A percentile compares a stretch with the other conserved stretches of the same genome.
Evolutionary conservation across 2,113 vertebrate species (phyloP).

Genomic region (Engraulis encrasicolus): DNA sequence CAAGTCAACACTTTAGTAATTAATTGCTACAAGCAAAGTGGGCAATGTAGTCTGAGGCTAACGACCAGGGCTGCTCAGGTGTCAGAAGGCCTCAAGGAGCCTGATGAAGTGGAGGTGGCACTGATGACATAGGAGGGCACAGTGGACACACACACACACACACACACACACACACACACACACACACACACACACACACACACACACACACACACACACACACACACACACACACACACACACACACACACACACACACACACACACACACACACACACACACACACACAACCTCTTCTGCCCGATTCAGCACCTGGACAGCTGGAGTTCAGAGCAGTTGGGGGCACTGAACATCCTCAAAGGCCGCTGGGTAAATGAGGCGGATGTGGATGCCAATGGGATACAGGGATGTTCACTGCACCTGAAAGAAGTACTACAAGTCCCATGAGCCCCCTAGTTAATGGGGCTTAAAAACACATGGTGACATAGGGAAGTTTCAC

Average conservation of each 20-base stretch:
- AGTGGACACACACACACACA: background rate
- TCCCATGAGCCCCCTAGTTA: background rate
- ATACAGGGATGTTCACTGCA: background rate
- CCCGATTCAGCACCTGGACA: background rate
- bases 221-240: no score
- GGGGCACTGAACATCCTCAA: background rate
- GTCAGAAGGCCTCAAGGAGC: background rate
- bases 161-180: no score
- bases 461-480: no score
- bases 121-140: background rate
- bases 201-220: no score
- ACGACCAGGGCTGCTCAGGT: background rate
- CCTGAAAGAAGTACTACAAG: background rate
- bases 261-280: no score
- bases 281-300: no score
- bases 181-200: background rate
- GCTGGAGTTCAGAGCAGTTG: background rate
- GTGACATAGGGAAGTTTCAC: no score
- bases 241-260: no score
- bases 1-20: no score
- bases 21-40: no score
- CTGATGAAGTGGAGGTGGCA: background rate
- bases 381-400: background rate
- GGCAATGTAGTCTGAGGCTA: background rate
- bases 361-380: slow-evolving; percentile 16